phyloP scores from a whole-genome alignment of 2,113 vertebrate species.

The Geococcyx californianus region DNA sequence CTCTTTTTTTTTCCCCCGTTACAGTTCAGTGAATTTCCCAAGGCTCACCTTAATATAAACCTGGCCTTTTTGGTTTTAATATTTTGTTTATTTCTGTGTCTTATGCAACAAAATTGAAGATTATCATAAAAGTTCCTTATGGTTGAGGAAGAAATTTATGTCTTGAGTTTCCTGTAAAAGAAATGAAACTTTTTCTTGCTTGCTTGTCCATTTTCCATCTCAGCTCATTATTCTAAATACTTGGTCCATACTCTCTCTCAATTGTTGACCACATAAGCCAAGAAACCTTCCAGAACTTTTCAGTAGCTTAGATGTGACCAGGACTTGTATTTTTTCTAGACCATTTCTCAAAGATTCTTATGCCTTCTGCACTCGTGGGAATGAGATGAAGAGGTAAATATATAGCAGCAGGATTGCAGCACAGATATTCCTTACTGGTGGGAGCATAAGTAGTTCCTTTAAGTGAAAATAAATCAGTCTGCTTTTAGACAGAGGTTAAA shows the following conservation, averaged over 20 bases:
- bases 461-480: neutral
- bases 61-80: rapidly evolving
- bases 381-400: neutral
- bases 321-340: neutral
- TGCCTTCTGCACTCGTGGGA: neutral
- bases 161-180: neutral
- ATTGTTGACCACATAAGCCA: neutral
- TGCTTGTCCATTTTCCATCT: rapidly evolving
- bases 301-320: neutral
- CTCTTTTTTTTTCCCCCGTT: neutral
- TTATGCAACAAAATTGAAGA: neutral
- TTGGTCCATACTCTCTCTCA: neutral
- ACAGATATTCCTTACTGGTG: neutral
- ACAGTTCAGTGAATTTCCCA: neutral
- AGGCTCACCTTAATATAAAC: neutral
- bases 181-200: neutral
- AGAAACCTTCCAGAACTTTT: neutral
- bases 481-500: neutral
- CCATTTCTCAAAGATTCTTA: neutral
- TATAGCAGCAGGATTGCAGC: neutral
- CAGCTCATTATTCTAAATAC: neutral
- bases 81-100: neutral
- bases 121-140: neutral
- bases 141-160: neutral
- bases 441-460: neutral